Base-by-base conservation (phyloP, 2,888 invertebrate genomes). In the Arrhopalites spinosus region DNA sequence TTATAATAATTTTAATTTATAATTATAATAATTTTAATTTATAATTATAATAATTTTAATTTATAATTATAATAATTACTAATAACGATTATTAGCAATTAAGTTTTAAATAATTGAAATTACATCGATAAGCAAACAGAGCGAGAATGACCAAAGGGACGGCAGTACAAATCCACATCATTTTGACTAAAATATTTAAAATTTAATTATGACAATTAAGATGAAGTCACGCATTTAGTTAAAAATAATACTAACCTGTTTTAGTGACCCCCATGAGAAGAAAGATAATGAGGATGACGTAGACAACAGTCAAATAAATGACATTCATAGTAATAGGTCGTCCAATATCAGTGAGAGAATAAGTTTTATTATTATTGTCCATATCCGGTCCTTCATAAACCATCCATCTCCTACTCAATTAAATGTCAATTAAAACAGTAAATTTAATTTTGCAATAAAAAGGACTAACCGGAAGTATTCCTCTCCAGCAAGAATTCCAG, bases 391-490 rank as follows among this genome's bases (percentile, higher is more conserved):
- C 59, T 36, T 72, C 29, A 1, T n/a, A n/a, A n/a, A n/a, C n/a
- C n/a, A n/a, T n/a, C n/a, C n/a, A n/a, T n/a, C n/a, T n/a, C n/a
- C n/a, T n/a, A n/a, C n/a, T n/a, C n/a, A n/a, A n/a, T n/a, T n/a
- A n/a, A n/a, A n/a, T n/a, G n/a, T n/a, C n/a, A n/a, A n/a, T n/a
- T n/a, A n/a, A n/a, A n/a, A n/a, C n/a, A n/a, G n/a, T n/a, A n/a
- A n/a, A n/a, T n/a, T n/a, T n/a, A n/a, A n/a, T n/a, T n/a, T n/a
- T n/a, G n/a, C n/a, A n/a, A n/a, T n/a, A n/a, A n/a, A n/a, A n/a
- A n/a, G n/a, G n/a, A n/a, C n/a, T n/a, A 7, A 74, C 74, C 53
- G 43, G 20, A 63, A 74, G 29, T 56, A 74, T 66, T 74, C 74
- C 2, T 66, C 47, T 17, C 75, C 75, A 5, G 74, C 50, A 0